phyloP scores from a whole-genome alignment of 2,888 invertebrate genomes.

The Archips xylosteana region DNA sequence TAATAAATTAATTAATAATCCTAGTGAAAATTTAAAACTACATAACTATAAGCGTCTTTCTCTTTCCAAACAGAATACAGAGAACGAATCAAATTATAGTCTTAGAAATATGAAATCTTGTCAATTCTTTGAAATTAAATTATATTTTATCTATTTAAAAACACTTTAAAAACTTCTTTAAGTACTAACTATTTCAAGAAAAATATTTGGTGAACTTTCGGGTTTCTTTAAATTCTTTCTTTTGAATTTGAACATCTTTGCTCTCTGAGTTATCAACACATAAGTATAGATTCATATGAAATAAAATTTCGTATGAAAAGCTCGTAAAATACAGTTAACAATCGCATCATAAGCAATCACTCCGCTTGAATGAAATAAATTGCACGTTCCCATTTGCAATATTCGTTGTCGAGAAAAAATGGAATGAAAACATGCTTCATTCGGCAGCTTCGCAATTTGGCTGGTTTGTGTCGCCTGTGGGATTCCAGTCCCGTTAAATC shows the following conservation, averaged over 20 bases:
- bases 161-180: no score
- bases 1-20: no score
- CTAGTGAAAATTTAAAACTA: no score
- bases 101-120: no score
- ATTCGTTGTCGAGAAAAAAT: slow-evolving; percentile 70
- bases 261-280: background rate
- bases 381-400: slow-evolving; percentile 74
- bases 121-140: no score
- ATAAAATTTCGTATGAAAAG: slow-evolving; percentile 37
- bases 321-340: slow-evolving; percentile 67
- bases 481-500: slow-evolving; percentile 38
- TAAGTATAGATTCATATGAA: background rate
- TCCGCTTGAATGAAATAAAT: slow-evolving; percentile 76
- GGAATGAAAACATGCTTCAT: slow-evolving; percentile 68
- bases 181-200: no score
- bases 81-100: no score
- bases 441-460: slow-evolving; percentile 72
- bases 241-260: background rate
- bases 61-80: no score
- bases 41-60: no score
- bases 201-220: no score
- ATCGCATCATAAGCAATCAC: slow-evolving; percentile 79
- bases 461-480: slow-evolving; percentile 59
- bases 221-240: background rate
- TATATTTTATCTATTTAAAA: no score